Evolutionary conservation across 1,140 invertebrate genomes (phyloP).

Genomic region (Batillaria attramentaria): DNA sequence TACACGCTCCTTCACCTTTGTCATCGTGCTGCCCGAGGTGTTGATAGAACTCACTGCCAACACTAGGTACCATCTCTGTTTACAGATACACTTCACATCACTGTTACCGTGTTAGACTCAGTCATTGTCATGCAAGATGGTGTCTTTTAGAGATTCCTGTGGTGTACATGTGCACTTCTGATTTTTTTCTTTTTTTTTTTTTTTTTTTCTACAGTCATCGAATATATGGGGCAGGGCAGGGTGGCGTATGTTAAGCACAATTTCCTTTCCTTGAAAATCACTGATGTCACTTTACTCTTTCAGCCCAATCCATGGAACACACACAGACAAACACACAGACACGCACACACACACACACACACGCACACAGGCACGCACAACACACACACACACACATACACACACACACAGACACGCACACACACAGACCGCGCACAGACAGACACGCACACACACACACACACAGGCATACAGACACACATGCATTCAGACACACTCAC

Average conservation of each 20-base stretch:
- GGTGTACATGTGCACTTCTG: too few relatives aligned
- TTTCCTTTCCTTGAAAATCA: too few relatives aligned
- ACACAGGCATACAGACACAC: neutral
- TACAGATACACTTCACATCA: neutral
- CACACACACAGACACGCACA: conserved; percentile 3
- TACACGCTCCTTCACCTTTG: conserved; percentile 43
- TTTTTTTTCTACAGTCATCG: too few relatives aligned
- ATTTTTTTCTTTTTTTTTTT: too few relatives aligned
- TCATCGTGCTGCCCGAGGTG: conserved; percentile 49
- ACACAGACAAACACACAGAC: neutral
- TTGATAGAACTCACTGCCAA: conserved; percentile 53
- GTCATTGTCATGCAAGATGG: too few relatives aligned
- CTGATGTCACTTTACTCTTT: too few relatives aligned
- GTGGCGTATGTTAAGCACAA: too few relatives aligned
- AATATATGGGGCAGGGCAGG: too few relatives aligned
- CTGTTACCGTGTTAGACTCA: too few relatives aligned
- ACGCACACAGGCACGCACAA: neutral
- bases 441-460: neutral
- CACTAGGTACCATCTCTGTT: conserved; percentile 41
- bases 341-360: conserved; percentile 6
- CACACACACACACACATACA: neutral
- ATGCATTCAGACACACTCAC: neutral
- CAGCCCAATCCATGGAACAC: neutral
- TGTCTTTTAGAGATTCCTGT: too few relatives aligned
- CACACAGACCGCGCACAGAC: too few relatives aligned